Conservation (phyloP, 2,113 vertebrate species). For the Myodes glareolus region DNA sequence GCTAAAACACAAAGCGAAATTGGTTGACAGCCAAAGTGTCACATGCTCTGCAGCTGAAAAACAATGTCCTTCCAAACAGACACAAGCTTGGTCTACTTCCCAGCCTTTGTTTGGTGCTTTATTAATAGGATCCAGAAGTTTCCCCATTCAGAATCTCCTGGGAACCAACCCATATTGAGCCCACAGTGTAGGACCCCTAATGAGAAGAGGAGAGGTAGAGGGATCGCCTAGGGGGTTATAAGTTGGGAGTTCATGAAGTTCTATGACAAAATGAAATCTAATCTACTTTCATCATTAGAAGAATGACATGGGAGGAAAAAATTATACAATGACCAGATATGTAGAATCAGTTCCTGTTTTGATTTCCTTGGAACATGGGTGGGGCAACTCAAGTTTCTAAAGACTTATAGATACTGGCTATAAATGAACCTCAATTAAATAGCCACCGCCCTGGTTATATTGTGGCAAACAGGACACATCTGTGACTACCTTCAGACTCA, state of each 20-base stretch:
- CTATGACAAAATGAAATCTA: background rate
- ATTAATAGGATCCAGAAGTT: background rate
- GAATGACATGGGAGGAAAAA: background rate
- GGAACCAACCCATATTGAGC: background rate
- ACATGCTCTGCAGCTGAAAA: conserved; percentile 31
- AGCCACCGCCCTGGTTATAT: background rate
- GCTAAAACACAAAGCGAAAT: conserved; percentile 24
- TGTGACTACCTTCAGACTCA: background rate
- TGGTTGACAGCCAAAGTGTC: background rate
- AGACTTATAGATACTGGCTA: background rate
- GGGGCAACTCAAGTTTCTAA: conserved; percentile 2
- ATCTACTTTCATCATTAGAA: background rate
- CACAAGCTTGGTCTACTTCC: background rate
- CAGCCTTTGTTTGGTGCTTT: background rate
- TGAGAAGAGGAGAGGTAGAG: background rate
- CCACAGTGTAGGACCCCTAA: background rate
- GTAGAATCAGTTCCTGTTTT: conserved; percentile 29
- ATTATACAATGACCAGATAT: background rate
- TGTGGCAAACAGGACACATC: background rate
- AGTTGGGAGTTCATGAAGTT: background rate
- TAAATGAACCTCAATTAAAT: background rate
- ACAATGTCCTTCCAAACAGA: conserved; percentile 30
- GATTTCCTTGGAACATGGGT: conserved; percentile 5
- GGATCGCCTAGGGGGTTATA: rapidly evolving
- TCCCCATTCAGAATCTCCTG: conserved; percentile 18